phyloP scores from a whole-genome alignment of 2,888 invertebrate species.

The Andrena camellia region DNA sequence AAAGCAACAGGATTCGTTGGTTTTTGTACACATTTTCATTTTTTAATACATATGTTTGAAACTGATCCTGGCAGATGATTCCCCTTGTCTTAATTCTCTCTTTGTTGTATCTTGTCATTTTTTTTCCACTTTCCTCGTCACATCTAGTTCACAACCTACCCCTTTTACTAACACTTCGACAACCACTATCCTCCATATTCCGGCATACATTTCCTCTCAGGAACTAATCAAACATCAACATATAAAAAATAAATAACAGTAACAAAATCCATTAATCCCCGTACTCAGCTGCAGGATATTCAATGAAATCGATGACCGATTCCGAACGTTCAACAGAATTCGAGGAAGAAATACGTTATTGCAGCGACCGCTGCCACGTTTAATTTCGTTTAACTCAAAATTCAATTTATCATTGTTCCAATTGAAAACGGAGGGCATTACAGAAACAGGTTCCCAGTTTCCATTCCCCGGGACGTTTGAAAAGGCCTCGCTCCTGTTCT shows the following conservation, averaged over 20 bases:
- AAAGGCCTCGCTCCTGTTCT: neutral
- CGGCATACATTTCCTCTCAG: neutral
- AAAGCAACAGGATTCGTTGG: too few species aligned
- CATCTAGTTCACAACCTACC: neutral
- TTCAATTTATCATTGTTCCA: constrained; percentile 32
- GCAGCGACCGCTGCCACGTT: neutral
- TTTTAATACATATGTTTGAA: too few species aligned
- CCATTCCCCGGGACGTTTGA: neutral
- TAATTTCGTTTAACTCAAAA: constrained; percentile 21
- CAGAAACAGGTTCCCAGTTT: constrained; percentile 3
- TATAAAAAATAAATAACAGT: neutral
- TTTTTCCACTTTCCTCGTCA: neutral
- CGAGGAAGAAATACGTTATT: neutral
- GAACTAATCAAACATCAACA: neutral
- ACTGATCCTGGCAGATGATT: too few species aligned
- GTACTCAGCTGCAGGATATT: neutral
- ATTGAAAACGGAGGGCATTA: constrained; percentile 19
- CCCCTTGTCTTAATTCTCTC: too few species aligned
- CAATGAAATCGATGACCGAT: neutral
- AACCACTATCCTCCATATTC: neutral
- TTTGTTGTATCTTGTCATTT: too few species aligned
- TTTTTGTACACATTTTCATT: too few species aligned
- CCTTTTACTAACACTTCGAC: neutral
- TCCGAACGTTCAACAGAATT: constrained; percentile 6
- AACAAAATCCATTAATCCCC: neutral